Base-by-base conservation (phyloP, 35 echinoderm and acorn worm species). In the Heliocidaris erythrogramma region DNA sequence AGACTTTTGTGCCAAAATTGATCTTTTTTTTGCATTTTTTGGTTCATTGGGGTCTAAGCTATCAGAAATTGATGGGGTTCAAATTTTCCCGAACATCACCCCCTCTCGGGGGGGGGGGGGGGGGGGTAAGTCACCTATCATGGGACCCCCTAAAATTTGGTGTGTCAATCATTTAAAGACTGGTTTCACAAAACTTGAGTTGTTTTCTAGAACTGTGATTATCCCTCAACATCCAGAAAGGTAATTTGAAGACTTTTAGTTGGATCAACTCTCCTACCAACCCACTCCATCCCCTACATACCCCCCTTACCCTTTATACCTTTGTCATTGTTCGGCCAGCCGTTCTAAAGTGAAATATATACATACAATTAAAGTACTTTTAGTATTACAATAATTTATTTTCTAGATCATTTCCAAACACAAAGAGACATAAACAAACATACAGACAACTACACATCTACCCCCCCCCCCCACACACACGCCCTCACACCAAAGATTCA, bases 291-390 rank as follows among this genome's bases (percentile, higher is more conserved):
- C 61, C 61, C 61, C 24, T 71, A 13, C 61, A n/a, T n/a, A n/a
- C 61, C 61, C 61, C 11, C 61, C 61, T 24, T 24, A 71, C 61
- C 61, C 61, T 24, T 24, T 13, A 11, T 24, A 11, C 61, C 11
- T 71, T 24, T 24, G n/a, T n/a, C n/a, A n/a, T n/a, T n/a, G n/a
- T n/a, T n/a, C n/a, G n/a, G n/a, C n/a, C n/a, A n/a, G n/a, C 61
- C 61, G 61, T 71, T 71, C 61, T 71, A 71, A 71, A 71, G 61
- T 71, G 61, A 71, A 71, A 71, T 71, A 71, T 71, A 71, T 13
- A 24, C 61, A 71, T 71, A 71, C 61, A 13, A 71, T 11, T 71
- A 71, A 24, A 13, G 61, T 71, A 71, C 61, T 71, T 71, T 71
- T n/a, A n/a, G n/a, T 71, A 71, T 71, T 71, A 71, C 61, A 71